Conservation (phyloP, 2,888 invertebrate genomes). For the Trissolcus japonicus region DNA sequence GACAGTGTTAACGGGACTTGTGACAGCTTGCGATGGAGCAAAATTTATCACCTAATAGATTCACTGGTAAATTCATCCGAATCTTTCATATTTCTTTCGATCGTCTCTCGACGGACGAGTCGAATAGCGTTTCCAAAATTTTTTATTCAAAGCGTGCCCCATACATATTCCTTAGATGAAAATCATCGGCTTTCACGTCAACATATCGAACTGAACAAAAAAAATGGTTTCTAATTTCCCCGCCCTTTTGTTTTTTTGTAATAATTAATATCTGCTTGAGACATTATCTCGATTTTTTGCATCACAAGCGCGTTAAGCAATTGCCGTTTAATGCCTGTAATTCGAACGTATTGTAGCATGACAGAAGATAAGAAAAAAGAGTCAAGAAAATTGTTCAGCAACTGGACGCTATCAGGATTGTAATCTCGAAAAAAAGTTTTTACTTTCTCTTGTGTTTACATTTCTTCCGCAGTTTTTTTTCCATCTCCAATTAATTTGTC, state of each 20-base stretch:
- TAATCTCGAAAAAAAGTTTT: constrained; percentile 19
- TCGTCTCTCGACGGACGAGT: not conserved
- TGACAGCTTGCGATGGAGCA: constrained; percentile 29
- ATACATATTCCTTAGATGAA: not conserved
- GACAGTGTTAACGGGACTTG: constrained; percentile 44
- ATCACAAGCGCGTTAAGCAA: constrained; percentile 29
- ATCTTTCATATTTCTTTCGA: not conserved
- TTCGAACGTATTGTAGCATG: constrained; percentile 39
- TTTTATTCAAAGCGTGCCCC: not conserved
- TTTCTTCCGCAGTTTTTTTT: constrained; percentile 21
- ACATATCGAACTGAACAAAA: no score
- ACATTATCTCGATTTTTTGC: constrained; percentile 30
- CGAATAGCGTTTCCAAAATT: not conserved
- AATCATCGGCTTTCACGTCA: not conserved
- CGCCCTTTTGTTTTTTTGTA: no score
- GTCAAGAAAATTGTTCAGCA: constrained; percentile 25
- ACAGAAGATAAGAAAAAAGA: constrained; percentile 25
- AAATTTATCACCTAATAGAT: constrained; percentile 36
- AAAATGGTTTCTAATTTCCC: no score
- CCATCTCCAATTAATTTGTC: not conserved
- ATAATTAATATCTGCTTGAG: not conserved
- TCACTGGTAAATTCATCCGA: constrained; percentile 37
- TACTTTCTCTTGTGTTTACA: constrained; percentile 15
- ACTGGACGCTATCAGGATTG: constrained; percentile 21
- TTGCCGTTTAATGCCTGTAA: constrained; percentile 29